Base-by-base conservation (phyloP, 2,113 vertebrate genomes). In the Rynchops niger region DNA sequence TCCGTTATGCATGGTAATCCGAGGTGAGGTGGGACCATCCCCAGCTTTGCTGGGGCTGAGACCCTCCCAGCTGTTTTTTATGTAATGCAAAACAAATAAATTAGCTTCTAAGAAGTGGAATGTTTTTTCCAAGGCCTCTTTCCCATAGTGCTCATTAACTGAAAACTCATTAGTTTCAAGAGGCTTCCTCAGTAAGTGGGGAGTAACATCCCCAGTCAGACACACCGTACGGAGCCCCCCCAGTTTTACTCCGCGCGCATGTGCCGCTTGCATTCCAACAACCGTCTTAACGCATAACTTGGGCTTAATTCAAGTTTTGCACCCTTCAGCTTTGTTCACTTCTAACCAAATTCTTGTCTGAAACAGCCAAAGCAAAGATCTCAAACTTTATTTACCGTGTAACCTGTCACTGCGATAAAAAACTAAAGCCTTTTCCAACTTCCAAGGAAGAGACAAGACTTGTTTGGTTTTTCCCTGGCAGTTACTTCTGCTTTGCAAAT, bases 321-420 rank as follows among this genome's bases (percentile, higher is more conserved):
- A 71, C 50, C 85, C 74, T 88, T 81, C 87, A 76, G 86, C 93
- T 95, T 96, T 95, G 81, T 96, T 97, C 70, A 5, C 49, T 85
- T 94, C 74, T 23, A 78, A 72, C 38, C 43, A 36, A 36, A 30
- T 69, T 84, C 79, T 80, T 94, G 65, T 92, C 92, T 82, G 69
- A 70, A 92, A 90, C 26, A 66, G 70, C 78, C 88, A 78, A 93
- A 89, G 77, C 88, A 96, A 94, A 95, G 95, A 95, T 81, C 69
- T 85, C 85, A 82, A 80, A 95, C 87, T 95, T 87, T 93, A 77
- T 96, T 95, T 95, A 82, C 83, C 67, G 32, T 95, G 95, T 95
- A 95, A 92, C 70, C 93, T 96, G 95, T 94, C 96, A 95, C 53
- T 26, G n/a, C 11, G 72, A 92, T 93, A 70, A 95, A 93, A 96